A percentile compares a stretch with the other conserved stretches of the same genome.
phyloP scores from a whole-genome alignment of 2,888 invertebrate genomes.

The Chrysolina americana region DNA sequence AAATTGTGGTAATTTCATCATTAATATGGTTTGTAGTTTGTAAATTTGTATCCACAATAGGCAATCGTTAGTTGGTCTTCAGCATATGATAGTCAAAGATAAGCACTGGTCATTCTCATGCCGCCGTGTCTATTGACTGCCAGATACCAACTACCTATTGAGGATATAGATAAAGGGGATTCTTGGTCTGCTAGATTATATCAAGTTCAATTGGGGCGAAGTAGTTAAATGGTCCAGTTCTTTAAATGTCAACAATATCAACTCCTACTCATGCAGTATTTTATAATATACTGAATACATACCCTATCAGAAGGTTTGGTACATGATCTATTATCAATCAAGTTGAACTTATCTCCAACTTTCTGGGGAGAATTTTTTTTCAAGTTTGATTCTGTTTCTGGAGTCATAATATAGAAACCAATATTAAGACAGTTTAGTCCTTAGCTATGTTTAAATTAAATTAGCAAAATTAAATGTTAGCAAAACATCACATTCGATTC shows the following conservation, averaged over 20 bases:
- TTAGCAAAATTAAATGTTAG: too few species aligned
- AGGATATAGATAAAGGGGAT: too few species aligned
- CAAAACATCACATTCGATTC: too few species aligned
- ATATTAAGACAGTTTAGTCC: neutral
- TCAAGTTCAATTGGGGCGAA: neutral
- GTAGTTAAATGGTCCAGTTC: neutral
- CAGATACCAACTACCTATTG: too few species aligned
- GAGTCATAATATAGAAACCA: conserved; percentile 44
- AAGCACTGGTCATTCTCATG: too few species aligned
- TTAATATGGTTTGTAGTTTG: too few species aligned
- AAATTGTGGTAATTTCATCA: too few species aligned
- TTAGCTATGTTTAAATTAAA: too few species aligned
- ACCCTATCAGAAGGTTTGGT: conserved; percentile 79
- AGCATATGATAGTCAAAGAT: too few species aligned
- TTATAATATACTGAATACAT: conserved; percentile 58
- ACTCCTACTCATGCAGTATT: conserved; percentile 9
- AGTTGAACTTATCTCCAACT: conserved; percentile 59
- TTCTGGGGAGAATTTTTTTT: conserved; percentile 53
- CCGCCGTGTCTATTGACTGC: too few species aligned
- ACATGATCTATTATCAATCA: conserved; percentile 78
- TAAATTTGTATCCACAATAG: too few species aligned
- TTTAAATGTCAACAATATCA: neutral
- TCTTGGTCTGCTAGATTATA: neutral
- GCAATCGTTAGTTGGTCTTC: too few species aligned
- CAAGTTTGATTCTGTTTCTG: conserved; percentile 42